Percentiles rank a stretch among this genome's conserved stretches.
Evolutionary conservation across 2,797 vertebrate genomes (phyloP).

Genomic region (Pristis pectinata): DNA sequence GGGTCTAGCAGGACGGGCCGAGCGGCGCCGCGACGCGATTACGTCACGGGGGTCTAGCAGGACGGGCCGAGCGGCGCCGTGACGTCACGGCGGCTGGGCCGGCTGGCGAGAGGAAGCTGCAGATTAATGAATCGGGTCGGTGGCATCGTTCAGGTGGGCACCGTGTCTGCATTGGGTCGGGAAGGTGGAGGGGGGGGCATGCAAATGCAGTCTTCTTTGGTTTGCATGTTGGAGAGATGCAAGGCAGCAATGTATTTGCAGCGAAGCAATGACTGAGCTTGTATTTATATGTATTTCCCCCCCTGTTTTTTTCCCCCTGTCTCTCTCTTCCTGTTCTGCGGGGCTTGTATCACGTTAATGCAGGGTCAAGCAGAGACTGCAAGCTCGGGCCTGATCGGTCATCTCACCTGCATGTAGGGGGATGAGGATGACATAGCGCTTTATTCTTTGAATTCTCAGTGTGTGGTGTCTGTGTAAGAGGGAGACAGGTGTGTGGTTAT

Average conservation of each 20-base stretch:
- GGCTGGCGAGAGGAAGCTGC: conserved; percentile 21
- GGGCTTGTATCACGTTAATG: neutral
- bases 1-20: neutral
- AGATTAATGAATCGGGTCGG: neutral
- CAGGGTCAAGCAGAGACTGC: conserved; percentile 13
- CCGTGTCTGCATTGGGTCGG: neutral
- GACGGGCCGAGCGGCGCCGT: neutral
- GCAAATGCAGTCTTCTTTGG: conserved; percentile 26
- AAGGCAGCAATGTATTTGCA: conserved; percentile 37
- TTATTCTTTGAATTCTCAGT: neutral
- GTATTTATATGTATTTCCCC: neutral
- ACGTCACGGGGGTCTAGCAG: neutral
- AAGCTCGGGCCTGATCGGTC: neutral
- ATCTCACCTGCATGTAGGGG: neutral
- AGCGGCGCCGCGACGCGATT: neutral
- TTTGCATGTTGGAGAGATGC: neutral
- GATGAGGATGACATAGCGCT: neutral
- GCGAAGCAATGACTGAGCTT: neutral
- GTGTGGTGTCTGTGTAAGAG: neutral
- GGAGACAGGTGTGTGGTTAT: neutral
- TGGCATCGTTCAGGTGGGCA: conserved; percentile 32
- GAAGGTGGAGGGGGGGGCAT: conserved; percentile 35
- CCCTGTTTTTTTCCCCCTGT: neutral
- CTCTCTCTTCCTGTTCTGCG: neutral
- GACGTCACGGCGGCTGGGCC: conserved; percentile 1